Evolutionary conservation across 2,888 invertebrate genomes (phyloP).

Genomic region (Siphlonurus alternatus): DNA sequence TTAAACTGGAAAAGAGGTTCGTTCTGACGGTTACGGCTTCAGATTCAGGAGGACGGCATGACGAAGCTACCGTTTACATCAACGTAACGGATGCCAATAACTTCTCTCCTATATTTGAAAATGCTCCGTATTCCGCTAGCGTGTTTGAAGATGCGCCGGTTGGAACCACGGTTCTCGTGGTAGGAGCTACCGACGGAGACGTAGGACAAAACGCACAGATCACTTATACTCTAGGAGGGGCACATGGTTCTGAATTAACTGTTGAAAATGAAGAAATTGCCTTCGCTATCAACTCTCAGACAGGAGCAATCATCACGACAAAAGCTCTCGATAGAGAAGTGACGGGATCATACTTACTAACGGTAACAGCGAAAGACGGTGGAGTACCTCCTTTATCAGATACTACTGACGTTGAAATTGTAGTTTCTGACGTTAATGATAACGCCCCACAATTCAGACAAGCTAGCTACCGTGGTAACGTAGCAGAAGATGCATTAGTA

Average conservation of each 20-base stretch:
- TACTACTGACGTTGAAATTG: constrained; percentile 89
- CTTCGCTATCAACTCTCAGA: constrained; percentile 81
- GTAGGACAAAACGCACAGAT: constrained; percentile 77
- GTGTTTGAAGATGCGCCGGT: constrained; percentile 83
- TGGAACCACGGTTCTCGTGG: constrained; percentile 80
- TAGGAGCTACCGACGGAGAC: constrained; percentile 86
- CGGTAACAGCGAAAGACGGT: constrained; percentile 84
- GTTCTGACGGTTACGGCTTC: constrained; percentile 48
- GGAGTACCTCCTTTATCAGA: constrained; percentile 82
- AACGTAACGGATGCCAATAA: constrained; percentile 92
- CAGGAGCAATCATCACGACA: constrained; percentile 83
- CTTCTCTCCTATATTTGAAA: constrained; percentile 81
- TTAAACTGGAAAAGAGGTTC: constrained; percentile 67
- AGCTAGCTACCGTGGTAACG: constrained; percentile 60
- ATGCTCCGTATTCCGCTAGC: constrained; percentile 77
- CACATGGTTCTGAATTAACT: constrained; percentile 34
- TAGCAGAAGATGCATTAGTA: constrained; percentile 62
- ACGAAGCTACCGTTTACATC: constrained; percentile 77
- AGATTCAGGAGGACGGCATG: constrained; percentile 75
- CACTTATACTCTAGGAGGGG: constrained; percentile 26
- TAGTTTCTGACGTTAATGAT: constrained; percentile 91
- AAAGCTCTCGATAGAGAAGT: constrained; percentile 73
- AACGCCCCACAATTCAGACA: constrained; percentile 78
- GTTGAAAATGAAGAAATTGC: constrained; percentile 43
- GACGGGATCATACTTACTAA: constrained; percentile 58